A percentile compares a stretch with the other conserved stretches of the same genome.
phyloP scores from a whole-genome alignment of 1,140 invertebrate species.

The Ostrea edulis region DNA sequence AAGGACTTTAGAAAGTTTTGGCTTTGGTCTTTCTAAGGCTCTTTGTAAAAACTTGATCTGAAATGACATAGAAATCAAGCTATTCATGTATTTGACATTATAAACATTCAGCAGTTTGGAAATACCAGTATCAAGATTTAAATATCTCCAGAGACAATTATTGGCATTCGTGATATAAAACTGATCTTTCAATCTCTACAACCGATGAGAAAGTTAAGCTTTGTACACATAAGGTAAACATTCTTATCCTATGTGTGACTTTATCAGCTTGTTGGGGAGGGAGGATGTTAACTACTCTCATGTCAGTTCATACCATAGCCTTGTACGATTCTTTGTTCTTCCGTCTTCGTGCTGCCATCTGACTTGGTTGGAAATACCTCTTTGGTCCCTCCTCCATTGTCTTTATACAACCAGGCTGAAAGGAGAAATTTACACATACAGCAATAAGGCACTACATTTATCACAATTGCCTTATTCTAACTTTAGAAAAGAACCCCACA shows the following conservation, averaged over 20 bases:
- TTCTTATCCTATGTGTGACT: neutral
- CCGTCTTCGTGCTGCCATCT: slow-evolving; percentile 75
- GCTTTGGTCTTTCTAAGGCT: slow-evolving; percentile 90
- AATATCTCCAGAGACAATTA: too few relatives aligned
- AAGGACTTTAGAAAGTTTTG: slow-evolving; percentile 83
- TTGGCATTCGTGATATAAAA: too few relatives aligned
- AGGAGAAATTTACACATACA: slow-evolving; percentile 42
- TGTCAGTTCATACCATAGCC: slow-evolving; percentile 84
- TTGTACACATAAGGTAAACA: neutral
- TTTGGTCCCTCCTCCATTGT: slow-evolving; percentile 84
- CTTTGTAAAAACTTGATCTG: slow-evolving; percentile 90
- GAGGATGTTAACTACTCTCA: neutral
- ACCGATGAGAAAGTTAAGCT: neutral
- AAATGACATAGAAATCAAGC: slow-evolving; percentile 59
- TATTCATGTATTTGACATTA: neutral
- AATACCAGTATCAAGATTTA: too few relatives aligned
- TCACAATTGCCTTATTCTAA: neutral
- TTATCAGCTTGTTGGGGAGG: neutral
- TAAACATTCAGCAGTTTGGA: too few relatives aligned
- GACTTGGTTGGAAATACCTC: slow-evolving; percentile 68
- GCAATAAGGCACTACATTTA: slow-evolving; percentile 1
- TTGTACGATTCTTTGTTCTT: slow-evolving; percentile 87
- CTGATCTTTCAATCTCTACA: too few relatives aligned
- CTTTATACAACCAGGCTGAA: slow-evolving; percentile 87
- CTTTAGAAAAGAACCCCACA: neutral